phyloP scores from a whole-genome alignment of 1,140 invertebrate genomes.

The Agrypnia vestita region DNA sequence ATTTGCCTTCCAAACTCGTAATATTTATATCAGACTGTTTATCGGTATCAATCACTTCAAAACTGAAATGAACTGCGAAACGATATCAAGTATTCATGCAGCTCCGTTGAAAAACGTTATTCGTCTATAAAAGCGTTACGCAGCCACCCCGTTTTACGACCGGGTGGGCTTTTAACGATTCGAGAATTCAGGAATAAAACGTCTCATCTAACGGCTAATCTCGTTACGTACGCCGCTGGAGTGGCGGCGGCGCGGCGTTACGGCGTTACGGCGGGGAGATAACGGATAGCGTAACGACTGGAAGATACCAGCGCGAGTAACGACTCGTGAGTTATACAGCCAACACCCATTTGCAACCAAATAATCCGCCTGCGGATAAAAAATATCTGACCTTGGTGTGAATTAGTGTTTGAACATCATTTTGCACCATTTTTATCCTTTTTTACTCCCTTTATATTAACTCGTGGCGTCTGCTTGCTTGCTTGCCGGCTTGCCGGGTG shows the following conservation, averaged over 20 bases:
- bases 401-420: no score
- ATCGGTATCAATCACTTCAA: background rate
- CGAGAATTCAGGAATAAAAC: conserved; percentile 39
- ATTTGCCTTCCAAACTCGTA: no score
- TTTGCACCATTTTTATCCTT: no score
- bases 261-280: conserved; percentile 28
- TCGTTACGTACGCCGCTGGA: conserved; percentile 49
- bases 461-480: no score
- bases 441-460: no score
- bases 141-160: conserved; percentile 15
- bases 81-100: background rate
- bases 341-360: background rate
- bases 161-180: conserved; percentile 48
- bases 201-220: conserved; percentile 44
- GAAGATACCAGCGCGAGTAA: conserved; percentile 17
- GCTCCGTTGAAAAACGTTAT: background rate
- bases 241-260: conserved; percentile 19
- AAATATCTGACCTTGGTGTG: background rate
- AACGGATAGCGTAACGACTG: conserved; percentile 28
- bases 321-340: background rate
- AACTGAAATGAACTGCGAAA: background rate
- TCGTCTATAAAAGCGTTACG: background rate
- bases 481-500: no score
- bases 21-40: no score
- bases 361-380: no score